Conservation (phyloP, 2,113 vertebrate species). For the Chauna torquata region DNA sequence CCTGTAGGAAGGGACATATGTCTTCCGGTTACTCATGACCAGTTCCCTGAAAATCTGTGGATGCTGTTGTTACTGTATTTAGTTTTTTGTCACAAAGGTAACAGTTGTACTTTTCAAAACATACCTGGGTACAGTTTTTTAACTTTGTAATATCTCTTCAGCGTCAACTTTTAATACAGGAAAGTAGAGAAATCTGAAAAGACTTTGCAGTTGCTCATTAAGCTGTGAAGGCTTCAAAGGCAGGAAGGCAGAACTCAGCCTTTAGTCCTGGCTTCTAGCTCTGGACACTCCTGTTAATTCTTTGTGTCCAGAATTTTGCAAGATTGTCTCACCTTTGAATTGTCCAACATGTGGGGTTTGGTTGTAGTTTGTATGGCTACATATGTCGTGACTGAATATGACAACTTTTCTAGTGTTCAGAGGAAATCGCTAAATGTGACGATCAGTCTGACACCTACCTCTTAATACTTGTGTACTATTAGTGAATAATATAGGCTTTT, state of each 20-base stretch:
- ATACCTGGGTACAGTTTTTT: not conserved
- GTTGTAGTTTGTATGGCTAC: not conserved
- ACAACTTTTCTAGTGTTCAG: not conserved
- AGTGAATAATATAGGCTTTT: not conserved
- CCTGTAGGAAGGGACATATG: not conserved
- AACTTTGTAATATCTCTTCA: not conserved
- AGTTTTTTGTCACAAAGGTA: not conserved
- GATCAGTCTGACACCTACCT: not conserved
- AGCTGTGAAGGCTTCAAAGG: not conserved
- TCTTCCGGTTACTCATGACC: not conserved
- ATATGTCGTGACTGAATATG: not conserved
- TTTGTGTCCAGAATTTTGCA: not conserved
- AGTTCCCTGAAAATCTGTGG: not conserved
- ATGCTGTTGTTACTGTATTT: not conserved
- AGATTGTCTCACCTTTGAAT: not conserved
- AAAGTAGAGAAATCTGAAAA: not conserved
- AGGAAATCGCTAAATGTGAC: not conserved
- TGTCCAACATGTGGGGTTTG: not conserved
- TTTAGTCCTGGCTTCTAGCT: not conserved
- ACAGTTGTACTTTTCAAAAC: not conserved
- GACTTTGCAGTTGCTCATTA: not conserved
- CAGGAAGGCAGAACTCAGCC: not conserved
- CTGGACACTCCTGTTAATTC: not conserved
- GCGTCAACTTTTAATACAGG: fast-evolving
- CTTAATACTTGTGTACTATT: not conserved